Evolutionary conservation across 1,140 invertebrate genomes (phyloP), one percentile per base, ranked within the genome.

Genomic region (Aphidius gifuensis): DNA sequence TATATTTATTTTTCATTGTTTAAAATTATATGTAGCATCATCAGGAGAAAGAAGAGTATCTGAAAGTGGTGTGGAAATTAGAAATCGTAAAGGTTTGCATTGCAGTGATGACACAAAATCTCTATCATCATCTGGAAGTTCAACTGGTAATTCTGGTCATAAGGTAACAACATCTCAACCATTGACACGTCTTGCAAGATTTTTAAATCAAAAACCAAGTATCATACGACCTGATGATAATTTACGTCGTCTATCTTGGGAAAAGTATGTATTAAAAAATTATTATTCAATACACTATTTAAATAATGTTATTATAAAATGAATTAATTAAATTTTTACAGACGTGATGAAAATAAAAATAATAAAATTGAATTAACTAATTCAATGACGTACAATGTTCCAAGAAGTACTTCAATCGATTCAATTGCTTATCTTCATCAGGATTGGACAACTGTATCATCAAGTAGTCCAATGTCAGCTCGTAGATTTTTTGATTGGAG

Each of bases 391-490:
- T 60, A 43, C 42, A 53, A 32, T 9, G 49, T 79, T 32, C 88
- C 88, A n/a, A 83, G 91, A 4, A 92, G 90, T 50, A 87, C 88
- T 54, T 92, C 90, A 73, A 92, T 92, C 71, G 91, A 92, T 78
- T 83, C 82, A 69, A 64, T 80, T 21, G 74, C 76, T 38, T 50
- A 44, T 42, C 39, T 50, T 9, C 23, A 5, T 9, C 50, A 9
- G 23, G 38, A 9, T 53, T 16, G 50, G 9, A 8, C 21, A 53
- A 6, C 8, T 32, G 23, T 32, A 32, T 3, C 48, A 16, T 21
- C 48, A 32, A 23, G 48, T 60, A 43, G 58, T 55, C 39, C 49
- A 58, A 51, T 55, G 11, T 43, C 48, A 44, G 53, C 39, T 53
- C 39, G 16, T 32, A 16, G 51, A 5, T 38, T 16, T 21, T 38